Conservation (phyloP, 2,888 invertebrate genomes). For the Eupithecia subfuscata region DNA sequence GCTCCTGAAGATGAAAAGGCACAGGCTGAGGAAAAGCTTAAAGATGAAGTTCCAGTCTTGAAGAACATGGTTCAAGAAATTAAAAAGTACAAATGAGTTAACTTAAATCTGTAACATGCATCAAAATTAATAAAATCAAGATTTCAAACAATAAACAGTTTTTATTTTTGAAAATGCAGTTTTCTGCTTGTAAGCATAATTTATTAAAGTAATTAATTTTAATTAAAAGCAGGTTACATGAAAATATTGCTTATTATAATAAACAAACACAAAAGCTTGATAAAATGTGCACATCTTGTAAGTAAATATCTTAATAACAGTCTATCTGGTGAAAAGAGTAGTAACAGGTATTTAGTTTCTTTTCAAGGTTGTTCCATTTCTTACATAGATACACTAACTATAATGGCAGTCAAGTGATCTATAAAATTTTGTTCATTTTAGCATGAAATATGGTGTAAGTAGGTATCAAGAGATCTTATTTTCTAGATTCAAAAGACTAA, state of each 20-base stretch:
- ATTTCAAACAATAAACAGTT: background rate
- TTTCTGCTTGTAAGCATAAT: slow-evolving; percentile 22
- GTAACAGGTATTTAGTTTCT: background rate
- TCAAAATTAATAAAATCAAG: slow-evolving; percentile 7
- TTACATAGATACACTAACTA: background rate
- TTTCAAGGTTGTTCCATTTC: background rate
- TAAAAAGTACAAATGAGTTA: slow-evolving; percentile 69
- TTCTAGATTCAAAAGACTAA: background rate
- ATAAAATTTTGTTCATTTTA: background rate
- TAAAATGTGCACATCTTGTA: slow-evolving; percentile 1
- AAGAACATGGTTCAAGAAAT: slow-evolving; percentile 72
- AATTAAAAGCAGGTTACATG: slow-evolving; percentile 30
- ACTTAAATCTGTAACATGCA: background rate
- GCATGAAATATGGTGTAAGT: background rate
- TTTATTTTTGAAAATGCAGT: slow-evolving; percentile 1
- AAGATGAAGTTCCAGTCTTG: slow-evolving; percentile 63
- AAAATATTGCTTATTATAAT: background rate
- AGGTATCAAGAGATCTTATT: background rate
- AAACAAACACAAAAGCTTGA: background rate
- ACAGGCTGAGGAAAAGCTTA: slow-evolving; percentile 62
- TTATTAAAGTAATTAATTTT: slow-evolving; percentile 12
- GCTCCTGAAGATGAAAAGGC: slow-evolving; percentile 67
- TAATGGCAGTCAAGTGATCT: background rate
- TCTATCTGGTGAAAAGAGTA: background rate
- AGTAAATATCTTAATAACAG: background rate